Evolutionary conservation across 2,113 vertebrate species (phyloP), one percentile per base, ranked within the genome.

Genomic region (Colaptes auratus): DNA sequence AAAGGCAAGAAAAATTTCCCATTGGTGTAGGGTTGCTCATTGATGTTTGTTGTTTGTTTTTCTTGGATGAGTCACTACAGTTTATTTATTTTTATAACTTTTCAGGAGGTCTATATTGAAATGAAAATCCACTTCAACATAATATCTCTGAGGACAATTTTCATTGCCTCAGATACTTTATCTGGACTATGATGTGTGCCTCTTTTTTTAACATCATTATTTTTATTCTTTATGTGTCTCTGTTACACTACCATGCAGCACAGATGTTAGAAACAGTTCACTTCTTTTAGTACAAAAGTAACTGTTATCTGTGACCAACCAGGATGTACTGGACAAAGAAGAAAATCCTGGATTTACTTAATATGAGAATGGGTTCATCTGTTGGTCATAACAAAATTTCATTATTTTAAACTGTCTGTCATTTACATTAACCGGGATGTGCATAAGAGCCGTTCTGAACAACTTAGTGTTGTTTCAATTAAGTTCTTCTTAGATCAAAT

Each of bases 401-500:
- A 93, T 96, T 95, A 85, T 88, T 96, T 94, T 92, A 90, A 93
- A 78, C 83, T 72, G 39, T 64, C 67, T 79, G 71, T 91, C 75
- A 82, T 85, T 93, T 93, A 85, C 52, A 65, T 95, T 92, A 89
- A 95, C 53, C 73, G 55, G 60, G 46, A 80, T 87, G 67, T 83
- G 25, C 46, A 17, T 90, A 90, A 88, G 75, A 89, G 75, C 76
- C 64, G 28, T 91, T 82, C 66, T 89, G 93, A 94, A 91, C 1
- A 20, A 67, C 60, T 91, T 70, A 79, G 28, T 53, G 53, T 90
- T 96, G 66, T 96, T 96, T 95, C 86, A 96, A 91, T 97, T 95
- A 95, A 95, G 86, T 86, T 94, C 76, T 95, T 94, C 92, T 78
- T 73, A 33, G 84, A 88, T 88, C 86, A 91, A 96, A 97, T 97